Conservation (phyloP, 1,140 invertebrate genomes). For the Drosophila nigromelanica region DNA sequence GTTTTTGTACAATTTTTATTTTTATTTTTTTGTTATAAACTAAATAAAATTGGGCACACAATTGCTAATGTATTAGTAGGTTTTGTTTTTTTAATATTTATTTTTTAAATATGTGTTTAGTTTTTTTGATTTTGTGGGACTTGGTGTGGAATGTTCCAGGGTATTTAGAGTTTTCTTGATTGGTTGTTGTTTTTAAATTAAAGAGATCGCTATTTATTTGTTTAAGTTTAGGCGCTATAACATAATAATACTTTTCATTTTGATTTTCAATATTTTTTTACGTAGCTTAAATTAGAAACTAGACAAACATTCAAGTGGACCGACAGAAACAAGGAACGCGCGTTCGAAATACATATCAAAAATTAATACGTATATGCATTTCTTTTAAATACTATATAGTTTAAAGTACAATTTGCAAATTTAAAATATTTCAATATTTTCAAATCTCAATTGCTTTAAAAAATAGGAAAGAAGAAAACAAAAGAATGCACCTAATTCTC, state of each 20-base stretch:
- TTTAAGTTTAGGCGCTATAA: constrained; percentile 75
- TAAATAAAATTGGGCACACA: constrained; percentile 72
- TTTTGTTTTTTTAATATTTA: constrained; percentile 36
- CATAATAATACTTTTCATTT: constrained; percentile 74
- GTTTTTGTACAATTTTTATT: constrained; percentile 38
- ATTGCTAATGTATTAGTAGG: constrained; percentile 56
- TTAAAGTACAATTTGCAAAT: constrained; percentile 18
- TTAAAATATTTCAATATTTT: constrained; percentile 17
- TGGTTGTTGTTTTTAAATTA: constrained; percentile 57
- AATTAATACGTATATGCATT: constrained; percentile 3
- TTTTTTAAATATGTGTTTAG: constrained; percentile 45
- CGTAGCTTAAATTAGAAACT: constrained; percentile 52
- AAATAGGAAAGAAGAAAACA: background rate
- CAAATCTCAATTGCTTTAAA: constrained; percentile 7
- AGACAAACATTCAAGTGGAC: constrained; percentile 50
- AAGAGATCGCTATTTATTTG: constrained; percentile 78
- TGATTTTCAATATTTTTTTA: constrained; percentile 22
- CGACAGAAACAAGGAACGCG: constrained; percentile 59
- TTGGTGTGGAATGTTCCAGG: constrained; percentile 69
- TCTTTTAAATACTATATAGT: constrained; percentile 22
- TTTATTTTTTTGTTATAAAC: constrained; percentile 42
- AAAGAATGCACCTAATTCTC: background rate
- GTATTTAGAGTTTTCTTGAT: constrained; percentile 34
- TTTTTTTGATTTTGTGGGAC: constrained; percentile 13
- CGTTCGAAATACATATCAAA: constrained; percentile 24